Percentiles rank a stretch among this genome's conserved stretches.
Conservation (phyloP, 2,888 invertebrate species). For the Leucophora obtusa region DNA sequence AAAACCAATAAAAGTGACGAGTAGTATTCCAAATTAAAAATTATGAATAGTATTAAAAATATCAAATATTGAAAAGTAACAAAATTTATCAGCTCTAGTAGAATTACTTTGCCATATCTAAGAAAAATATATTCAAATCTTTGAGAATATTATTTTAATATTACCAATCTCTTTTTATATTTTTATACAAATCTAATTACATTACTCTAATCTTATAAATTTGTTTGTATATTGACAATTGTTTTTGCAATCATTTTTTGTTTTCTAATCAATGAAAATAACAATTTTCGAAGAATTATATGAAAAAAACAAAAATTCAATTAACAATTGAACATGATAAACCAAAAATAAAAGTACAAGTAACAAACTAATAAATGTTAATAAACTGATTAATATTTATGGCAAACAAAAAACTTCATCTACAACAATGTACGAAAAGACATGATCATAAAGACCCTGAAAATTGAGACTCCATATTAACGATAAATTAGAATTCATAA, state of each 20-base stretch:
- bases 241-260: not conserved
- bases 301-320: not conserved
- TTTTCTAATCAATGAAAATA: slow-evolving; percentile 1
- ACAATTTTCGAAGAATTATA: not conserved
- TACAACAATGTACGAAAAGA: slow-evolving; percentile 11
- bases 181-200: not conserved
- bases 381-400: slow-evolving; percentile 56
- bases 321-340: slow-evolving; percentile 6
- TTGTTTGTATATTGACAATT: not conserved
- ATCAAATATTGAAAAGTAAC: no score
- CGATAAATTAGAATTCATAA: not conserved
- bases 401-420: slow-evolving; percentile 22
- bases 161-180: not conserved
- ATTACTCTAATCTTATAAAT: not conserved
- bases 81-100: no score
- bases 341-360: not conserved
- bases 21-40: no score
- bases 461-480: not conserved
- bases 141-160: no score
- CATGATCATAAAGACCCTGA: not conserved
- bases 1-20: no score
- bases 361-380: slow-evolving; percentile 23
- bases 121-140: no score
- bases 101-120: no score
- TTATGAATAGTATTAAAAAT: no score